Conservation (phyloP, 2,797 vertebrate species). For the Petrocephalus sullivani region DNA sequence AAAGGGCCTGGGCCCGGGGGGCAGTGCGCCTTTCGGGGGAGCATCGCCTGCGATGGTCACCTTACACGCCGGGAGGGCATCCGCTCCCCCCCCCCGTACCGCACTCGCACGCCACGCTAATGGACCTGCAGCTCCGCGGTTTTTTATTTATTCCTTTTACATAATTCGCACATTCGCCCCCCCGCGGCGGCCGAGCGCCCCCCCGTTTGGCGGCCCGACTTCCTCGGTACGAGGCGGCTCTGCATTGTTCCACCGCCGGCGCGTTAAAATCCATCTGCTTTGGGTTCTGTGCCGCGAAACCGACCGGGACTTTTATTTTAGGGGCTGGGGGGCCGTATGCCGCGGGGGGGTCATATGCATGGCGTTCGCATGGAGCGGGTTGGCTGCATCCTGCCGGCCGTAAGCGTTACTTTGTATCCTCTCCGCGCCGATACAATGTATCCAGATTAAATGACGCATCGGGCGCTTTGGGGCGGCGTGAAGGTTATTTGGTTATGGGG, state of each 20-base stretch:
- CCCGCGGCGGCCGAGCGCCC: too few species aligned
- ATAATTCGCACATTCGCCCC: background rate
- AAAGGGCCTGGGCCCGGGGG: background rate
- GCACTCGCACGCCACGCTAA: background rate
- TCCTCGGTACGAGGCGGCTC: background rate
- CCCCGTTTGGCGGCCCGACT: too few species aligned
- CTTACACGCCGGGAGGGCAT: background rate
- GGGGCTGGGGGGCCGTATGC: background rate
- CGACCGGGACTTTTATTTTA: background rate
- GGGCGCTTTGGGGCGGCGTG: background rate
- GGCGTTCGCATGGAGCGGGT: background rate
- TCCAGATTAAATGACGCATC: conserved; percentile 13
- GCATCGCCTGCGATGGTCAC: background rate
- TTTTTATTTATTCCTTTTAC: background rate
- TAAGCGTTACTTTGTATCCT: background rate
- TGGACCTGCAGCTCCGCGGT: background rate
- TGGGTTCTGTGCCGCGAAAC: background rate
- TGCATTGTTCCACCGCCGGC: background rate
- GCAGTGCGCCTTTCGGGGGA: background rate
- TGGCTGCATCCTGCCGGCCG: too few species aligned
- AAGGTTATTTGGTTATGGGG: conserved; percentile 8
- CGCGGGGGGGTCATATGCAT: background rate
- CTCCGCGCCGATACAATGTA: background rate
- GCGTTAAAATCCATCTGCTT: background rate
- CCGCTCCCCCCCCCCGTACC: background rate